Evolutionary conservation across 1,140 invertebrate species (phyloP), one percentile per base, ranked within the genome.

Genomic region (Drosophila lowei): DNA sequence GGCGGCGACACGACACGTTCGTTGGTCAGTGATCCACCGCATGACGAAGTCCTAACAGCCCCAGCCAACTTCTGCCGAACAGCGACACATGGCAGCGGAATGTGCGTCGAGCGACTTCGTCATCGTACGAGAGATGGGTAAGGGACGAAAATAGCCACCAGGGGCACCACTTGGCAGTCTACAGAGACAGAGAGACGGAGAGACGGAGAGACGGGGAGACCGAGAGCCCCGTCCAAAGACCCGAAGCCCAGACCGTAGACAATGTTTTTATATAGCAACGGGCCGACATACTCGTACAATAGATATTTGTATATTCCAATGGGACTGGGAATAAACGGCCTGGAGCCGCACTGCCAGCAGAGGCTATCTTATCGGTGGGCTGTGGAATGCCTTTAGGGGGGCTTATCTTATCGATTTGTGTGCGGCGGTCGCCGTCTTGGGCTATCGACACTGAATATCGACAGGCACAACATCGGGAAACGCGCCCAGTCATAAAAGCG

Each of bases 401-500:
- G 43, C 67, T 72, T 72, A 72, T 72, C 68, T 72, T 67, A 78
- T 78, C 73, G 52, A 72, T 62, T 42, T 16, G 47, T 62, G 44
- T 53, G 53, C 56, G 38, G 34, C 42, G 23, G 62, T 47, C 60
- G 65, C 50, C 73, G 67, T 59, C 46, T 44, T 62, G 60, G 34
- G 53, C 67, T 71, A 77, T 71, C 59, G 66, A 38, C 47, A 47
- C 57, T 68, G 66, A 75, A 75, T 75, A 75, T 74, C 71, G 72
- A 65, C 65, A n/a, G 46, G 58, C 64, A 54, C 71, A 70, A 75
- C 46, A 61, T 48, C 44, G 44, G 2, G 25, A 53, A 71, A 52
- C 46, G 52, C 8, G 44, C 62, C 15, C 80, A 84, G 79, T 84
- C 67, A 64, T 76, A 81, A 78, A 78, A 74, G 52, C 63, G 49